Evolutionary conservation across 1,140 invertebrate genomes (phyloP).

Genomic region (Brachionus asplanchnoidis): DNA sequence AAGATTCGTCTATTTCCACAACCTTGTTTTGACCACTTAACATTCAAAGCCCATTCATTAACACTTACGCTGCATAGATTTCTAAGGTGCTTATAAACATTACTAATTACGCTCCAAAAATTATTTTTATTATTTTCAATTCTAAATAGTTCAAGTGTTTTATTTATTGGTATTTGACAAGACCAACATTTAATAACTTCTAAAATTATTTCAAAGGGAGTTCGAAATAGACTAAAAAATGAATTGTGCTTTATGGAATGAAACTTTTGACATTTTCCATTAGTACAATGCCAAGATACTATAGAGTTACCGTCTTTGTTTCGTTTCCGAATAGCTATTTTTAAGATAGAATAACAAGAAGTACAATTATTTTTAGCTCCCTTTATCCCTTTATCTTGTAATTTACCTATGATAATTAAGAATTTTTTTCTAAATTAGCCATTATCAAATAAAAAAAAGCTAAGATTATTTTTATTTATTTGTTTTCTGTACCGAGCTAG

Average conservation of each 20-base stretch:
- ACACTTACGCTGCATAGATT: neutral
- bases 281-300: no score
- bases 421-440: neutral
- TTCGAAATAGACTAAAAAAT: constrained; percentile 1
- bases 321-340: no score
- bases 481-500: no score
- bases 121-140: neutral
- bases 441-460: neutral
- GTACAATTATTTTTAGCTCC: neutral
- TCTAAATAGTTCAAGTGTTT: neutral
- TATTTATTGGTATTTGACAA: constrained; percentile 1
- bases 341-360: neutral
- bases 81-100: neutral
- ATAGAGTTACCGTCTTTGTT: no score
- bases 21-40: neutral
- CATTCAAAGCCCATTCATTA: neutral
- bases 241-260: neutral
- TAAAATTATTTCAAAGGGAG: neutral
- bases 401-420: neutral
- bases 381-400: neutral
- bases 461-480: no score
- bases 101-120: neutral
- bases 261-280: no score
- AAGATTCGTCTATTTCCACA: constrained; percentile 4
- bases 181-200: neutral